These are phyloP conservation scores for Abrostola tripartita DNA, from an alignment of 2,888 invertebrate genomes.

Conservation along the genomic window DNA sequence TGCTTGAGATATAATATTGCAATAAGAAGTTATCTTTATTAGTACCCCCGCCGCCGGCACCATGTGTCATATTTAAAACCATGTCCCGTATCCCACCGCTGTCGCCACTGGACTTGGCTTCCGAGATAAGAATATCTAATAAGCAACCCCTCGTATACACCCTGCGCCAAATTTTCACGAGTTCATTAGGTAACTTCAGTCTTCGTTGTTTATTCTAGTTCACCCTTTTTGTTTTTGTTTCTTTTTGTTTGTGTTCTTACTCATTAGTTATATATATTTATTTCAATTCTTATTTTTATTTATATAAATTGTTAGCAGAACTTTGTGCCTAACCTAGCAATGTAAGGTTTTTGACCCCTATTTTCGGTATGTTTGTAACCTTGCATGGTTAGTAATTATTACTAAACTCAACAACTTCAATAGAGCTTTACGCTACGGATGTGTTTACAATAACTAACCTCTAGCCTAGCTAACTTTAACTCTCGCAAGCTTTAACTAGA, in stretches of 20 bases:
- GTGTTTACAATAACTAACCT: too few relatives aligned
- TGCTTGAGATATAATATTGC: neutral
- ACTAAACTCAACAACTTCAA: too few relatives aligned
- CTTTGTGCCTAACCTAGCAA: neutral
- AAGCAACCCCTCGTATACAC: conserved; percentile 74
- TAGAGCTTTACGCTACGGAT: too few relatives aligned
- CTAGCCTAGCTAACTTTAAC: too few relatives aligned
- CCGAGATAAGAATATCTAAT: conserved; percentile 78
- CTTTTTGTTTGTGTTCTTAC: conserved; percentile 68
- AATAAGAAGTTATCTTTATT: conserved; percentile 26
- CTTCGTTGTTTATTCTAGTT: conserved; percentile 79
- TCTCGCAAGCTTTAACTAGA: too few relatives aligned
- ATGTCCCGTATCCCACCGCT: conserved; percentile 59
- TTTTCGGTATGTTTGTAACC: too few relatives aligned
- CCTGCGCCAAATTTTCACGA: conserved; percentile 77
- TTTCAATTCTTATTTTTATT: conserved; percentile 15
- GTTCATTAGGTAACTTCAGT: conserved; percentile 80
- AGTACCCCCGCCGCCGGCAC: conserved; percentile 41
- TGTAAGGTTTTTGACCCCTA: too few relatives aligned
- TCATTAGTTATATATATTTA: conserved; percentile 59
- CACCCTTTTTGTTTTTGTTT: conserved; percentile 68
- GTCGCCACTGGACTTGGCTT: conserved; percentile 68
- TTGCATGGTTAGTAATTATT: too few relatives aligned
- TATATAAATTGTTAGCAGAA: conserved; percentile 1
- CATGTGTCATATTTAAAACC: conserved; percentile 64